phyloP scores from a whole-genome alignment of 2,113 vertebrate species.

The rat (Rattus norvegicus) region GRCr8 NC_086021.1:84122001-84122500 shows the following conservation, averaged over 20 bases:
- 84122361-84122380: neutral
- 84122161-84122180: neutral
- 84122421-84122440: neutral
- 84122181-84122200: neutral
- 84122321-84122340: slow-evolving; percentile 2
- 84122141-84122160: no score
- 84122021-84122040: neutral
- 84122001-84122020: neutral
- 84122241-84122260: neutral
- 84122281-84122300: neutral
- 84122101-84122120: neutral
- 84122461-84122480: neutral
- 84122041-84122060: no score
- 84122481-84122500: neutral
- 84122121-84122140: neutral
- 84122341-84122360: neutral
- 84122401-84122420: neutral
- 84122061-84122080: neutral
- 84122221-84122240: neutral
- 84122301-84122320: neutral
- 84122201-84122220: neutral
- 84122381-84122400: neutral
- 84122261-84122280: neutral
- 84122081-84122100: neutral
- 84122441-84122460: neutral